Percentiles rank a stretch among this genome's conserved stretches.
phyloP scores from a whole-genome alignment of 2,888 invertebrate species.

The Acleris laterana region DNA sequence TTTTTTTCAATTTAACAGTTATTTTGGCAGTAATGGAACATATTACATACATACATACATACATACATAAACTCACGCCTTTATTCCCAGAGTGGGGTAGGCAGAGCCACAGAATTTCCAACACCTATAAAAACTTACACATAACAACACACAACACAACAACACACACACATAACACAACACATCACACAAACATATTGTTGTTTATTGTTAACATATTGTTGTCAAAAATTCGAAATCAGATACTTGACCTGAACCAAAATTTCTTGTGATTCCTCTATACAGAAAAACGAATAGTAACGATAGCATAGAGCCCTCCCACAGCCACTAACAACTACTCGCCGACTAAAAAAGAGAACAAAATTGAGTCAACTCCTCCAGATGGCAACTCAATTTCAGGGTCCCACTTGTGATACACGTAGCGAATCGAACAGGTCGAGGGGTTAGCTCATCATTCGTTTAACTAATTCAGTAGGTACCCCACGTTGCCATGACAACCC shows the following conservation, averaged over 20 bases:
- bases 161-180: too few species aligned
- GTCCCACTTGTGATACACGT: conserved; percentile 34
- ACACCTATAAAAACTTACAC: too few species aligned
- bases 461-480: conserved; percentile 69
- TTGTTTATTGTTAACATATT: too few species aligned
- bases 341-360: conserved; percentile 23
- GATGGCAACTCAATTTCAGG: conserved; percentile 33
- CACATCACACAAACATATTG: too few species aligned
- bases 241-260: too few species aligned
- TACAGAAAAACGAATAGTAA: too few species aligned
- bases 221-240: neutral
- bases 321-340: conserved; percentile 6
- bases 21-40: neutral
- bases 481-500: conserved; percentile 67
- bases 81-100: too few species aligned
- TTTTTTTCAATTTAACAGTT: conserved; percentile 5
- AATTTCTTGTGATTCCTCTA: too few species aligned
- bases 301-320: neutral
- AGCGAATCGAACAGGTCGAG: conserved; percentile 45
- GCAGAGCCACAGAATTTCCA: too few species aligned
- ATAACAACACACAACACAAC: too few species aligned
- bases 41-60: too few species aligned
- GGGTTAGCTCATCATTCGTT: conserved; percentile 71
- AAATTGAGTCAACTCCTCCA: conserved; percentile 22
- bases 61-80: too few species aligned